Base-by-base conservation (phyloP, 2,113 vertebrate species). In the Meles meles region DNA sequence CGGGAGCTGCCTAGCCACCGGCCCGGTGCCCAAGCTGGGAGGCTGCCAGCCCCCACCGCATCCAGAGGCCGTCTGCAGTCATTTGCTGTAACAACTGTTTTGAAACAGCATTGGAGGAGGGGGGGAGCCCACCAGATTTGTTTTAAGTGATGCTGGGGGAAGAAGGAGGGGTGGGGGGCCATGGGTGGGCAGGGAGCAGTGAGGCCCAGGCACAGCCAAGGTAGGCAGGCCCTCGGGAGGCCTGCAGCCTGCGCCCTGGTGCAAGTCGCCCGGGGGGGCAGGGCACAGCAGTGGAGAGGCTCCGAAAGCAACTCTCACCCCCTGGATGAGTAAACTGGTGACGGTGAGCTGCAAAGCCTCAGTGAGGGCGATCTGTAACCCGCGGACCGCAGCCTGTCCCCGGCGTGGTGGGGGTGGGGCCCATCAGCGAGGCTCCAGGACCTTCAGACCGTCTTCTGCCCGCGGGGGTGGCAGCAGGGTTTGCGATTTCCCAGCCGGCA, bases 351-450 rank as follows among this genome's bases (percentile, higher is more conserved):
- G 42, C 15, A 59, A 59, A 25, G 21, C 21, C 23, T 59, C 57
- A 59, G 21, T 59, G 57, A 59, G 8, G 57, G 57, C 57, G 21
- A 25, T 59, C 57, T 59, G 23, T 8, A 59, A 25, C 57, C 57
- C 23, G 57, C 2, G 57, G 57, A 57, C 7, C 0, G 20, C 20
- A 57, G 55, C 82, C 18, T 3, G 90, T 94, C 90, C 82, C 76
- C 25, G 29, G 63, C 44, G 57, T 44, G 91, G 95, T 98, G 95
- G 83, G 97, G 97, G 96, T 91, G 98, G 98, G 98, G 98, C 98
- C 99, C 99, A 97, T 99, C 98, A 98, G 98, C 97, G 98, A 98
- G 98, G 99, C 98, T 99, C 98, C 98, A 98, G 98, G 99, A 98
- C 98, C 98, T 98, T 98, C 97, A 97, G 98, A 99, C 98, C 99